Percentiles rank a stretch among this genome's conserved stretches.
phyloP scores from a whole-genome alignment of 2,113 vertebrate genomes.

The Otolemur garnettii region DNA sequence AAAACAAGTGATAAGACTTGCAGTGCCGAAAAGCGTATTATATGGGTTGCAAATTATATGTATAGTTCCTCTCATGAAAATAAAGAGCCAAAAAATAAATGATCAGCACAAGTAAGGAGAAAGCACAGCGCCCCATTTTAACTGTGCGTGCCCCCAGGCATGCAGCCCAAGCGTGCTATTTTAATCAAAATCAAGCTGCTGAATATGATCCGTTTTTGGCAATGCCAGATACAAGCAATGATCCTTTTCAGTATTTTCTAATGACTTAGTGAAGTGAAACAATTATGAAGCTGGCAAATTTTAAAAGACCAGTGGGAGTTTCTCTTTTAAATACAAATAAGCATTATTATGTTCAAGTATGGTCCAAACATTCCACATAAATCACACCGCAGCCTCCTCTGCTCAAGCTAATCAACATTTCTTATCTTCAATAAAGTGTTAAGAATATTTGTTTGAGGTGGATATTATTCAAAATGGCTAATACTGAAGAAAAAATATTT shows the following conservation, averaged over 20 bases:
- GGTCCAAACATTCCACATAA: neutral
- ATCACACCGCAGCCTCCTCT: neutral
- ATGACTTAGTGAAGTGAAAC: neutral
- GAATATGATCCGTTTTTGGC: neutral
- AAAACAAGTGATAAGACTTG: neutral
- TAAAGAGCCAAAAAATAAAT: neutral
- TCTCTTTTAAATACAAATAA: slow-evolving; percentile 17
- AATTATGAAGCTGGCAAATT: neutral
- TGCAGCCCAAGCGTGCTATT: neutral
- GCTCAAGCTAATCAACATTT: neutral
- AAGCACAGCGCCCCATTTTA: neutral
- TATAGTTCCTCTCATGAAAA: neutral
- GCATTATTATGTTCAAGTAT: neutral
- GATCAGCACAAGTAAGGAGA: neutral
- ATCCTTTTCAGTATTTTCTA: neutral
- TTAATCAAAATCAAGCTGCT: neutral
- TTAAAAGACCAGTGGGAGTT: neutral
- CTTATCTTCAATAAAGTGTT: neutral
- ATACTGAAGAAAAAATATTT: neutral
- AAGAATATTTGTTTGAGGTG: neutral
- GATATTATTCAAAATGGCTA: neutral
- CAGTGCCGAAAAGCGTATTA: neutral
- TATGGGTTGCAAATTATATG: neutral
- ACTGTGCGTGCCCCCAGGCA: too few relatives aligned
- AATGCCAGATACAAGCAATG: neutral